phyloP scores from a whole-genome alignment of 2,797 vertebrate genomes.

The Falco concolor region DNA sequence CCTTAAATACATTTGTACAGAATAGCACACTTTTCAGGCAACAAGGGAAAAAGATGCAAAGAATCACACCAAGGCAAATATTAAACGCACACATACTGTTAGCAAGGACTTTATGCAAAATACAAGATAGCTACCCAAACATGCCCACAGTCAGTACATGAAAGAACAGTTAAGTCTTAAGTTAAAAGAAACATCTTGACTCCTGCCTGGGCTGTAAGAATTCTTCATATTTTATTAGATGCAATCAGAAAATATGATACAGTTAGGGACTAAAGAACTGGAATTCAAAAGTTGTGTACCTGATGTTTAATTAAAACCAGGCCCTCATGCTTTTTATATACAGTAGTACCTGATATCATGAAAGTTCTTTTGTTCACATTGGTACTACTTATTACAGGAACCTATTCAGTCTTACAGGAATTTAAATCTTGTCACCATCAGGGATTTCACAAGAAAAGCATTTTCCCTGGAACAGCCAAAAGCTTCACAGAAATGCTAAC shows the following conservation, averaged over 20 bases:
- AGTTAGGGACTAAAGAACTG: neutral
- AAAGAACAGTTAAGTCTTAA: neutral
- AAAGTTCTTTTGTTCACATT: neutral
- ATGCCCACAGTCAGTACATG: neutral
- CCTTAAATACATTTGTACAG: neutral
- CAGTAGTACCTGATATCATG: neutral
- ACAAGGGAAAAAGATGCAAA: neutral
- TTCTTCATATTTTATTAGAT: neutral
- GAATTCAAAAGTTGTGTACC: neutral
- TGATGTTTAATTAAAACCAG: neutral
- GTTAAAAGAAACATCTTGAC: neutral
- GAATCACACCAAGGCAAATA: neutral
- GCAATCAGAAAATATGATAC: neutral
- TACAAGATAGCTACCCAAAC: neutral
- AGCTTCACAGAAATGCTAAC: neutral
- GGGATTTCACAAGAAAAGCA: neutral
- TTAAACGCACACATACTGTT: neutral
- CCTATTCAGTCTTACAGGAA: neutral
- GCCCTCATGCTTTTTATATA: neutral
- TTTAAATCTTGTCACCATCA: neutral
- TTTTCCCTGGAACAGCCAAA: neutral
- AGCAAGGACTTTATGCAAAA: neutral
- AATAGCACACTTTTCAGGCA: neutral
- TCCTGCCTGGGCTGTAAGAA: neutral
- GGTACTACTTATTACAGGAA: neutral